Evolutionary conservation across 2,113 vertebrate species (phyloP), one percentile per base, ranked within the genome.

Genomic region (Myocastor coypus): DNA sequence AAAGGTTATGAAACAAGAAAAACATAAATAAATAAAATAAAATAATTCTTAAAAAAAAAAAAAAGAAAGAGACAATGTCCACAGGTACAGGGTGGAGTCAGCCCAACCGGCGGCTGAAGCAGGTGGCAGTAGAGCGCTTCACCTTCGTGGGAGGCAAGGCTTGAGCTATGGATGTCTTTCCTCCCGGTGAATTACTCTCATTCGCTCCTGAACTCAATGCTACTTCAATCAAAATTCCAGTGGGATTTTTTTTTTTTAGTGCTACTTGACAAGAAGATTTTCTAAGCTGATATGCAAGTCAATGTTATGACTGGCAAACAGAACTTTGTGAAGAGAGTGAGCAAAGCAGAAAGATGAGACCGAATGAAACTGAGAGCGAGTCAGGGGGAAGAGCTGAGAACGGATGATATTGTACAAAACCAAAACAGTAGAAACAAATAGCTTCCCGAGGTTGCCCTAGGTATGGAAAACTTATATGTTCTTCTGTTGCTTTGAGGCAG

Each of bases 231-330:
- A 83, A 91, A 88, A 85, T 77, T 73, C 92, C 94, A 68, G 37
- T 68, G 95, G 78, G 55, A 73, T 57, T 94, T 95, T 87, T 89
- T 37, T 69, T 19, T 19, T 59, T 19, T 59, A 19, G 50, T 83
- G 64, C 61, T 68, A 26, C 37, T 89, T 94, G 92, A 93, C 91
- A 97, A 87, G 81, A 68, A 90, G 85, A 95, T 81, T 93, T 96
- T 68, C 55, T 42, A 90, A 95, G 87, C 78, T 94, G 83, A 89
- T 77, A 32, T 46, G 37, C 20, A 84, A 92, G 94, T 97, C 91
- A 97, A 96, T 97, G 92, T 97, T 95, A 95, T 90, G 97, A 97
- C 61, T 68, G 78, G 92, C 57, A 87, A 63, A 96, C 57, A 32
- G 64, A 95, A 37, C 63, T 95, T 80, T 86, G 64, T 90, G 42